Evolutionary conservation across 1,140 invertebrate genomes (phyloP).

Genomic region (Callitettix versicolor): DNA sequence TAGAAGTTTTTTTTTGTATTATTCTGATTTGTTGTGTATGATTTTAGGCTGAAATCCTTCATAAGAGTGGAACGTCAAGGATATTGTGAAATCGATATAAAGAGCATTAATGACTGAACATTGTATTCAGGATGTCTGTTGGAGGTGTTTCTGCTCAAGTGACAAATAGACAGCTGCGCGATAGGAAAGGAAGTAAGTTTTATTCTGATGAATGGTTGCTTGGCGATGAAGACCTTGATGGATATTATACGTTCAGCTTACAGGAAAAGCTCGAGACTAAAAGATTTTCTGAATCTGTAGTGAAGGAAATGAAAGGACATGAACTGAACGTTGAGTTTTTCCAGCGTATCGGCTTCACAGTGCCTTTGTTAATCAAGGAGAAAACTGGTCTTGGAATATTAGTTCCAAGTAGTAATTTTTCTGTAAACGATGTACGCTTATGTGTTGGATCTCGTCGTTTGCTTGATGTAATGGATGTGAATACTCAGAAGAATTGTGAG

Average conservation of each 20-base stretch:
- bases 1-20: too few species aligned
- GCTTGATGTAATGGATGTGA: constrained; percentile 94
- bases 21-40: too few species aligned
- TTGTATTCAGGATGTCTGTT: too few species aligned
- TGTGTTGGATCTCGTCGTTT: constrained; percentile 63
- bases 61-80: neutral
- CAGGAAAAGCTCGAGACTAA: constrained; percentile 82
- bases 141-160: neutral
- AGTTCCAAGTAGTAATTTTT: constrained; percentile 82
- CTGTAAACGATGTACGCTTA: constrained; percentile 89
- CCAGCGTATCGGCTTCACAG: constrained; percentile 82
- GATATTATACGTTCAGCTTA: constrained; percentile 71
- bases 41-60: neutral
- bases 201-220: constrained; percentile 86
- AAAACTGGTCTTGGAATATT: constrained; percentile 77
- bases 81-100: too few species aligned
- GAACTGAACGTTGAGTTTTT: constrained; percentile 51
- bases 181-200: constrained; percentile 58
- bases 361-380: constrained; percentile 82
- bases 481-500: constrained; percentile 89
- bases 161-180: constrained; percentile 17
- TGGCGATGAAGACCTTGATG: constrained; percentile 74
- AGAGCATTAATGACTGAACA: too few species aligned
- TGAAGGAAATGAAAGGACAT: constrained; percentile 75
- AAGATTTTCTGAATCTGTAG: constrained; percentile 62